Evolutionary conservation across 2,113 vertebrate genomes (phyloP).

Genomic region (Atherinomorus stipes): DNA sequence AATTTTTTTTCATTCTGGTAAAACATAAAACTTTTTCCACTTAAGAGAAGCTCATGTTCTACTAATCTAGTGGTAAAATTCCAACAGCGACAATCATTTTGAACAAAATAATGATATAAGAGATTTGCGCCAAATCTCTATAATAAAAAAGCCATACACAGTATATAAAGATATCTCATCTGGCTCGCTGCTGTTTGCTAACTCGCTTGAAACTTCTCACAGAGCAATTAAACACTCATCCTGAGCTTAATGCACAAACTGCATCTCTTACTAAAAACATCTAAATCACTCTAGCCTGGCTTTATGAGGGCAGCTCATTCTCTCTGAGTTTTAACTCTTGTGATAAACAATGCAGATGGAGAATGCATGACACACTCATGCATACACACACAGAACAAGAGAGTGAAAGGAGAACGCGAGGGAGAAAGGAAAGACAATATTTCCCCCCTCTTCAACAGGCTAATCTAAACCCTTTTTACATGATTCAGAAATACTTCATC

Average conservation of each 20-base stretch:
- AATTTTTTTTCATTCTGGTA: neutral
- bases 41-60: neutral
- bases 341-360: constrained; percentile 52
- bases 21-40: neutral
- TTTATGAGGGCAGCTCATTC: constrained; percentile 52
- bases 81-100: too few species aligned
- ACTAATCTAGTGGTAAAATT: neutral
- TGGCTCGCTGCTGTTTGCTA: constrained; percentile 40
- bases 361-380: neutral
- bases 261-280: constrained; percentile 52
- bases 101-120: neutral
- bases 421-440: constrained; percentile 38
- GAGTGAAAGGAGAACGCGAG: constrained; percentile 12
- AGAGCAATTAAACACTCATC: constrained; percentile 58
- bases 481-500: constrained; percentile 65
- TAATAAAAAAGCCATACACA: constrained; percentile 11
- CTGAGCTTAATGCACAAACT: constrained; percentile 55
- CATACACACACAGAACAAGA: neutral
- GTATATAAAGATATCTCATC: constrained; percentile 7
- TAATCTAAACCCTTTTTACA: constrained; percentile 56
- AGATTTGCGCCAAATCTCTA: constrained; percentile 5
- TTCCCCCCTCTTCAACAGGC: constrained; percentile 46
- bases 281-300: constrained; percentile 53
- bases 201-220: constrained; percentile 52
- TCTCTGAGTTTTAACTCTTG: constrained; percentile 24